Evolutionary conservation across 30 jellyfish, hydroid and myxozoan species (phyloP).

Genomic region (Pelagia noctiluca): DNA sequence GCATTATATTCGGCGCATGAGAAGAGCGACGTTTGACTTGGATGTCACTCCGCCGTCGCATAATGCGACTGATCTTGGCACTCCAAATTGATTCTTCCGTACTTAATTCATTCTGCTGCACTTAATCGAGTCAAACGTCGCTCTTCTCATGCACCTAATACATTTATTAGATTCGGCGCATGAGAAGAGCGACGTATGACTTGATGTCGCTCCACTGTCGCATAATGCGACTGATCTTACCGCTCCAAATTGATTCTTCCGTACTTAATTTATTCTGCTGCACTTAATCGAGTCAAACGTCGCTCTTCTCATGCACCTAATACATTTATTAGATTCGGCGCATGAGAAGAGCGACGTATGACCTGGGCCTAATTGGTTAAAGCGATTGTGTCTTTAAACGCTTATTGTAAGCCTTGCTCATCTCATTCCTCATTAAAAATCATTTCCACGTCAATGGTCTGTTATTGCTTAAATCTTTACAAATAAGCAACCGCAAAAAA

Average conservation of each 20-base stretch:
- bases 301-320: conserved; percentile 1
- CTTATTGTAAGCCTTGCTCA: too few species aligned
- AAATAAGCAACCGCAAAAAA: too few species aligned
- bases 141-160: background rate
- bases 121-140: background rate
- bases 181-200: conserved; percentile 57
- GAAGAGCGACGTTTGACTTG: conserved; percentile 53
- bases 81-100: background rate
- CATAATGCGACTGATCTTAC: conserved; percentile 37
- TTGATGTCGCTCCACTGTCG: conserved; percentile 50
- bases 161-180: background rate
- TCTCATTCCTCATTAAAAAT: too few species aligned
- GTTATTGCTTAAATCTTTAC: too few species aligned
- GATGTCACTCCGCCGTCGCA: conserved; percentile 50
- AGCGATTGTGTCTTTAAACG: too few species aligned
- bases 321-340: background rate
- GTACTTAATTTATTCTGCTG: background rate
- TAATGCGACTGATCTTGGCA: conserved; percentile 28
- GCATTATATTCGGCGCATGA: conserved; percentile 59
- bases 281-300: background rate
- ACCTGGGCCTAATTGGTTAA: too few species aligned
- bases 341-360: background rate
- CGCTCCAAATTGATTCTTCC: background rate
- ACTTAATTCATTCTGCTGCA: too few species aligned
- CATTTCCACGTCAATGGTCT: too few species aligned